These are phyloP conservation scores for Hanleya hanleyi DNA, from an alignment of 2,888 invertebrate species.

Conservation along the genomic window DNA sequence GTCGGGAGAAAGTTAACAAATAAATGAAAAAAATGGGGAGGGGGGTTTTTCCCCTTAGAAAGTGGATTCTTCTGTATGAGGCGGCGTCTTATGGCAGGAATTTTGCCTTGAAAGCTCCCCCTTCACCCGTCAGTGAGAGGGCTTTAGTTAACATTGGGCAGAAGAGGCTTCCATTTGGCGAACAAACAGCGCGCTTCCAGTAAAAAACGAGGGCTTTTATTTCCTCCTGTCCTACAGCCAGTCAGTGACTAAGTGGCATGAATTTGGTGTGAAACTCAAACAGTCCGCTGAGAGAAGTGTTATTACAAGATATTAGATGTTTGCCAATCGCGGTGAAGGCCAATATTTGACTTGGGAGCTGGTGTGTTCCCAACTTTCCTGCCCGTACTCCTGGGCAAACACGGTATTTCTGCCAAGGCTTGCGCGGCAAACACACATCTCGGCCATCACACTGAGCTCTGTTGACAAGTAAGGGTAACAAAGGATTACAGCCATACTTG, in stretches of 20 bases:
- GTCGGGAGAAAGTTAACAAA: too few relatives aligned
- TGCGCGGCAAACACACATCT: background rate
- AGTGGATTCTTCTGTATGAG: background rate
- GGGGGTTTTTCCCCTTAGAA: too few relatives aligned
- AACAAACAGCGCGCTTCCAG: background rate
- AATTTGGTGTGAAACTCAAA: conserved; percentile 35
- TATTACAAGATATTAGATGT: conserved; percentile 41
- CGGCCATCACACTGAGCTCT: background rate
- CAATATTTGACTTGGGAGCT: conserved; percentile 22
- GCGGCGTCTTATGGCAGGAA: background rate
- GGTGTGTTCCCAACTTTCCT: conserved; percentile 11
- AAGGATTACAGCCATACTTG: conserved; percentile 34
- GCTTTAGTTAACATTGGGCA: background rate
- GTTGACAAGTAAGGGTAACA: conserved; percentile 21
- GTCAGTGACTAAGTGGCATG: conserved; percentile 23
- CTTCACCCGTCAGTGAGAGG: conserved; percentile 1
- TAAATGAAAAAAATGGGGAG: too few relatives aligned
- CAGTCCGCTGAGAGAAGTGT: conserved; percentile 29
- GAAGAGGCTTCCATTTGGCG: conserved; percentile 7
- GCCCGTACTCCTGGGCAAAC: background rate
- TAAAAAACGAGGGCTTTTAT: conserved; percentile 7
- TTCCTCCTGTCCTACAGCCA: background rate
- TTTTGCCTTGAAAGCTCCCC: background rate
- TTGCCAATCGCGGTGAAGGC: conserved; percentile 23
- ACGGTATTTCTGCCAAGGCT: conserved; percentile 1